Percentiles rank a stretch among this genome's conserved stretches.
These are phyloP conservation scores for Tarsius wallacei DNA, from an alignment of 2,797 vertebrate species.

Conservation along the genomic window DNA sequence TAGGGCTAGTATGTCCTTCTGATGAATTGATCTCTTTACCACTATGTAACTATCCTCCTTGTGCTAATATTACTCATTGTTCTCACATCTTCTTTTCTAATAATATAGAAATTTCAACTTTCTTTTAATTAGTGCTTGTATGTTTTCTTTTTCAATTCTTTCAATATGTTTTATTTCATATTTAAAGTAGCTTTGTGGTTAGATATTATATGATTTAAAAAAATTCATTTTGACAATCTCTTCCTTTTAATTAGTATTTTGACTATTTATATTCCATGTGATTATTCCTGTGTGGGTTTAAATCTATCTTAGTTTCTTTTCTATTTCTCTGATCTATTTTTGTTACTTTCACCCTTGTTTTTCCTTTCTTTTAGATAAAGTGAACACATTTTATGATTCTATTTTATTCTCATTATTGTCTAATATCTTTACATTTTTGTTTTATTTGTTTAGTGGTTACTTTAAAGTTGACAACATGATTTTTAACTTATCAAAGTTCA, in stretches of 20 bases:
- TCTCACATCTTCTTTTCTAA: slow-evolving; percentile 8
- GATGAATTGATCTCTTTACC: not conserved
- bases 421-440: not conserved
- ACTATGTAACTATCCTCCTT: not conserved
- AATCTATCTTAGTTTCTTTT: not conserved
- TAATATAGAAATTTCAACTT: not conserved
- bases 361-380: not conserved
- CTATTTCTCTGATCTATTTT: not conserved
- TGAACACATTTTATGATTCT: not conserved
- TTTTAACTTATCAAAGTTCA: not conserved
- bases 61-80: not conserved
- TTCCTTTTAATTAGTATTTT: not conserved
- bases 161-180: not conserved
- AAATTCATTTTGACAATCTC: not conserved
- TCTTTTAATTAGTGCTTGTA: not conserved
- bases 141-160: not conserved
- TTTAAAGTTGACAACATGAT: not conserved
- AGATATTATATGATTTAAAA: not conserved
- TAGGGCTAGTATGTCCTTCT: not conserved
- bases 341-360: not conserved
- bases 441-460: slow-evolving; percentile 3
- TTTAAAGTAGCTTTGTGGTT: slow-evolving; percentile 6
- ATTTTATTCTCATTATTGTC: not conserved
- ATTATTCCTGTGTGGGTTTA: not conserved
- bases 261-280: not conserved